These are phyloP conservation scores for Apocrypta bakeri DNA, from an alignment of 1,140 invertebrate species.

Conservation along the genomic window DNA sequence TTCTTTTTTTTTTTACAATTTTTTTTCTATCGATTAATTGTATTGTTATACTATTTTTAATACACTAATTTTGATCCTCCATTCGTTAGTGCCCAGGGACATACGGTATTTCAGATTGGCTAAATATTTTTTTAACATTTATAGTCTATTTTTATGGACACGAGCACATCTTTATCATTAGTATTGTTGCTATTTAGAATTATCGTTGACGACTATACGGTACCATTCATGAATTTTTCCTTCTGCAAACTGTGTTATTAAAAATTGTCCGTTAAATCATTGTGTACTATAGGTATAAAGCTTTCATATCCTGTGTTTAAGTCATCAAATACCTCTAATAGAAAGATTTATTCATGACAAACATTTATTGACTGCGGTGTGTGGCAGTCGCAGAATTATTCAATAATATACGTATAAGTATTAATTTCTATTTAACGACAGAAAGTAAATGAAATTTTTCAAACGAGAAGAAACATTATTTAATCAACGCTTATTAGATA, in stretches of 20 bases:
- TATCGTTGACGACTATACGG: background rate
- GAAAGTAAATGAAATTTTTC: no score
- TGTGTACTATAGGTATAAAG: background rate
- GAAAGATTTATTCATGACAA: no score
- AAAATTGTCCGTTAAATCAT: background rate
- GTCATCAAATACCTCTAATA: no score
- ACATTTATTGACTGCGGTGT: no score
- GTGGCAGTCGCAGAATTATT: no score
- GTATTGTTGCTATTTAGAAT: no score
- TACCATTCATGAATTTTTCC: conserved; percentile 38
- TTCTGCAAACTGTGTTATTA: background rate
- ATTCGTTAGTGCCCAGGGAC: conserved; percentile 5
- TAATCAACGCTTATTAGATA: conserved; percentile 3
- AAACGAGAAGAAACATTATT: no score
- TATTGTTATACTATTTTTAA: conserved; percentile 37
- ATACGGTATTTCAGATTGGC: background rate
- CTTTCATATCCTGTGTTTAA: background rate
- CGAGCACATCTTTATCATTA: no score
- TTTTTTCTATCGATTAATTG: conserved; percentile 22
- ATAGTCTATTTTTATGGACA: no score
- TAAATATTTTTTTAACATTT: background rate
- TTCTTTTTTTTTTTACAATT: conserved; percentile 15
- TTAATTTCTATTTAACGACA: background rate
- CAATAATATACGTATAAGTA: no score
- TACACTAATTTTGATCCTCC: conserved; percentile 18